Evolutionary conservation across 35 echinoderm and acorn worm species (phyloP), one percentile per base, ranked within the genome.

Genomic region (Lytechinus variegatus): DNA sequence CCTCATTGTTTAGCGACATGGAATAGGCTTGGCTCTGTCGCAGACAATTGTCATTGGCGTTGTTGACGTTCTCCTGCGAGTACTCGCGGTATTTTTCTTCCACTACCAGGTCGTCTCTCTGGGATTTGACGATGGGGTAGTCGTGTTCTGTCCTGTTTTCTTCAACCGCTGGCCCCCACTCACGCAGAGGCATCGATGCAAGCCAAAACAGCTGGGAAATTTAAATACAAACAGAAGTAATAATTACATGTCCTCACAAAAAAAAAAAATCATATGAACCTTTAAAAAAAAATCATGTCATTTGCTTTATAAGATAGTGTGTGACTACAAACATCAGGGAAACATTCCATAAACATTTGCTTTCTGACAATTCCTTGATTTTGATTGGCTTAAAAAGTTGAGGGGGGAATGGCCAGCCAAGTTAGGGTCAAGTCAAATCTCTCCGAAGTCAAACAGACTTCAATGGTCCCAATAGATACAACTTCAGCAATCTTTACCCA

Each of bases 141-240:
- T 94, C 96, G 10, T 95, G 87, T 27, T 93, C 86, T 28, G 55
- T 27, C 12, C 96, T 54, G 53, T 92, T 95, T 6, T 66, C 58
- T 16, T 97, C 96, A 16, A 97, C 52, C 3, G 94, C 94, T 9
- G 96, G 96, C 1, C 96, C 96, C 96, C 96, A 97, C 44, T 97
- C 27, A 27, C 88, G 94, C 27, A 87, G 94, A 10, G 96, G 96
- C 57, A 97, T 72, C 1, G 96, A 79, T 21, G 96, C 96, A 27
- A 61, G 66, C 87, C 86, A 97, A 56, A 97, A 97, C 13, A 94
- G 91, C 96, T 97, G 53, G 21, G 94, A 27, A 60, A 9, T 28
- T 9, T 61, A 29, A 12, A 52, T 44, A 27, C 87, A 53, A 89
- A 88, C 87, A 88, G 16, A 44, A 44, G 11, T 21, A 71, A 24